These are phyloP conservation scores for Mus musculus DNA, from an alignment of 2,113 vertebrate species.

Conservation along the genomic window DNA sequence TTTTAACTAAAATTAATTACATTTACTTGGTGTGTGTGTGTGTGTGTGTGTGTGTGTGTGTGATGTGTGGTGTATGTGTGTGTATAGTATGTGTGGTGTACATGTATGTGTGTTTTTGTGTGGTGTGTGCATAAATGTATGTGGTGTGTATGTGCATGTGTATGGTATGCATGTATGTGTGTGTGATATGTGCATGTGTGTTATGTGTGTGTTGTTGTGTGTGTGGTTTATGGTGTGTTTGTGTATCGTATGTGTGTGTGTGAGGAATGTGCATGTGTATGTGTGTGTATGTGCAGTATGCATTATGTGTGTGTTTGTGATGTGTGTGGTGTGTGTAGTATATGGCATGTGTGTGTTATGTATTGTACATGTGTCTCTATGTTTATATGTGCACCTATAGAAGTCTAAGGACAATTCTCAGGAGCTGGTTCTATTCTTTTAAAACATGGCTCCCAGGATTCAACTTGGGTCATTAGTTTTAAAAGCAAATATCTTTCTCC, in stretches of 20 bases:
- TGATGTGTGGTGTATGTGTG: not conserved
- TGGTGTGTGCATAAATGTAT: not conserved
- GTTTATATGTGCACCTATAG: not conserved
- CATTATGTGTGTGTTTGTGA: not conserved
- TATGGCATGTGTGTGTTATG: not conserved
- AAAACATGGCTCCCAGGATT: not conserved
- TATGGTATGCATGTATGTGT: not conserved
- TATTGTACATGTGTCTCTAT: not conserved
- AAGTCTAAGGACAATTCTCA: not conserved
- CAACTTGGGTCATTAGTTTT: not conserved
- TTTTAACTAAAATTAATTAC: not conserved
- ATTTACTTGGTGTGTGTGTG: not conserved
- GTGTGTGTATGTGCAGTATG: too few species aligned
- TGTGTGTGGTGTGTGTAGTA: not conserved
- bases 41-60: not conserved
- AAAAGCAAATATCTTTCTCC: not conserved
- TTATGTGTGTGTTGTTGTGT: not conserved
- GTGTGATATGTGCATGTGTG: too few species aligned
- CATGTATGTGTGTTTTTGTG: not conserved
- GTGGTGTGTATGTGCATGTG: not conserved
- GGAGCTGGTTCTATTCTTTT: not conserved
- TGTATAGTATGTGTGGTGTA: not conserved
- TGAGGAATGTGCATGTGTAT: too few species aligned
- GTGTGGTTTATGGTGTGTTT: not conserved
- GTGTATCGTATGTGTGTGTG: not conserved